Base-by-base conservation (phyloP, 1,140 invertebrate genomes). In the Globodera ellingtonae region DNA sequence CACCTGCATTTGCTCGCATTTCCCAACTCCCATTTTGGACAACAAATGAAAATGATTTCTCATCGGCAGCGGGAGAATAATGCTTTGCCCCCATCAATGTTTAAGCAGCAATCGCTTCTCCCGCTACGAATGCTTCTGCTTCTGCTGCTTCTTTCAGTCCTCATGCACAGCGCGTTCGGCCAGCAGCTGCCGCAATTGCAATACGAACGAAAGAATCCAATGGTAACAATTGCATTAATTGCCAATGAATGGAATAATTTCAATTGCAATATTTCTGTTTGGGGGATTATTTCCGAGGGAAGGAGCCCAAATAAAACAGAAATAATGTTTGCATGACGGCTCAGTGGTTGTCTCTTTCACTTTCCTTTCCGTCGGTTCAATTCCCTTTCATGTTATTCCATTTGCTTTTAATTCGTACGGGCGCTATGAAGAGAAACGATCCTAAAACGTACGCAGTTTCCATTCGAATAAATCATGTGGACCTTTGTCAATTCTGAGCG, bases 401-500 rank as follows among this genome's bases (percentile, higher is more conserved):
- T n/a, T 62, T 62, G 4, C 18, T 62, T 13, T 13, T 35, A 35
- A 35, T 35, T 35, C 35, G 35, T 0, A 35, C 15, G 56, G 13
- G 56, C 56, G 56, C 56, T 62, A 18, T 62, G 56, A 62, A 21
- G 56, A 62, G 56, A 62, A 62, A 62, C 10, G 15, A 62, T 15
- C 35, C 13, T 62, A 4, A 4, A n/a, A 62, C 56, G 56, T 62
- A 62, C 56, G 56, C 56, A 62, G 56, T 62, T 62, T 62, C 56
- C 56, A 62, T 62, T 62, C 56, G 56, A 62, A 62, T 18, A 0
- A 62, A 18, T 15, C 56, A 62, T 62, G 56, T 62, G 56, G 56
- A 62, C 56, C 56, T 62, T 62, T 62, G 56, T 62, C 56, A 62
- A 18, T 62, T 62, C 56, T 62, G 56, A 62, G 56, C 56, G 56